These are phyloP conservation scores for Molossus alvarezi DNA, from an alignment of 2,797 vertebrate genomes.

Conservation along the genomic window DNA sequence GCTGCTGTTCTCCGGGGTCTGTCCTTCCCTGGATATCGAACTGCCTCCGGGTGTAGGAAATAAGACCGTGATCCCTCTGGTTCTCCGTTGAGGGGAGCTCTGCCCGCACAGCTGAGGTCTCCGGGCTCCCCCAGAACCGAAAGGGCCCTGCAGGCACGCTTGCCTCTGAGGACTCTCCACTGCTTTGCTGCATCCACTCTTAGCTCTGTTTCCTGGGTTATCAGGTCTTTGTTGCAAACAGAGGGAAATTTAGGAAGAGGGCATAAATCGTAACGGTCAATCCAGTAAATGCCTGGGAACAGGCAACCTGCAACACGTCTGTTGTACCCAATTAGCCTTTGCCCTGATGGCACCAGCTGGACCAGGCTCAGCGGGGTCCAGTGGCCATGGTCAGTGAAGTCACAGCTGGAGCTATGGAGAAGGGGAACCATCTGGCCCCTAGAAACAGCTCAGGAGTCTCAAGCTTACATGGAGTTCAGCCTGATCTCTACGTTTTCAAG, in stretches of 20 bases:
- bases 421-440: background rate
- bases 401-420: background rate
- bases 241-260: background rate
- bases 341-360: background rate
- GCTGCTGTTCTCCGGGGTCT: background rate
- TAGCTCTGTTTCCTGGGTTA: background rate
- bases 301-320: background rate
- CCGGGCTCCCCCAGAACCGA: background rate
- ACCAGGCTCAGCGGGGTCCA: background rate
- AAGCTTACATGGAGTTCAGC: background rate
- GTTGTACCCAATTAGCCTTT: background rate
- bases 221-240: background rate
- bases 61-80: background rate
- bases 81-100: rapidly evolving
- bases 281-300: background rate
- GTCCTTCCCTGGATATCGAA: background rate
- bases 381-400: background rate
- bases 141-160: background rate
- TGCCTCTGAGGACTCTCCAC: background rate
- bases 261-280: background rate
- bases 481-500: background rate
- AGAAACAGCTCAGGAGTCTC: background rate
- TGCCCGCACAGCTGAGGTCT: background rate
- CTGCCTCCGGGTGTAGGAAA: background rate
- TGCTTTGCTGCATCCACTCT: background rate